Evolutionary conservation across 2,888 invertebrate genomes (phyloP).

Genomic region (Mimachlamys varia): DNA sequence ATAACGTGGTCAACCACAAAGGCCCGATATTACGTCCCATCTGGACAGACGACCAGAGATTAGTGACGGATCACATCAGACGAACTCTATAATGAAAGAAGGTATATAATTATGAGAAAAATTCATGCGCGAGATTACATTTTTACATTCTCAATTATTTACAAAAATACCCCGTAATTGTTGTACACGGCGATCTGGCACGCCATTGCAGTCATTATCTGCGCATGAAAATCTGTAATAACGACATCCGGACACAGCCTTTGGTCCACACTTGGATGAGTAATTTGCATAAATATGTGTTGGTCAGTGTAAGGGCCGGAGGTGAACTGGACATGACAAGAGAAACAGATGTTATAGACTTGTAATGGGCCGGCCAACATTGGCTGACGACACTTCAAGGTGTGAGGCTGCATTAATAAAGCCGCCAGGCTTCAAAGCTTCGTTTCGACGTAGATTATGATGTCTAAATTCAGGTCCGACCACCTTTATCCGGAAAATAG

Average conservation of each 20-base stretch:
- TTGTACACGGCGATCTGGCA: not conserved
- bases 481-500: conserved; percentile 12
- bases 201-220: not conserved
- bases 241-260: not conserved
- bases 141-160: not conserved
- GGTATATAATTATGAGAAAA: conserved; percentile 15
- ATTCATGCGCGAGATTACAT: not conserved
- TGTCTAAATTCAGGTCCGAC: conserved; percentile 8
- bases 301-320: conserved; percentile 29
- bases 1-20: not conserved
- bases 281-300: conserved; percentile 30
- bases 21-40: not conserved
- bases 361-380: conserved; percentile 19
- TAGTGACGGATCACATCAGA: not conserved
- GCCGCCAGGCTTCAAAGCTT: not conserved
- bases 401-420: conserved; percentile 28
- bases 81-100: not conserved
- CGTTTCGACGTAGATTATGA: not conserved
- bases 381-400: not conserved
- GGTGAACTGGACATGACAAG: conserved; percentile 15
- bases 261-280: not conserved
- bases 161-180: not conserved
- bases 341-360: conserved; percentile 13
- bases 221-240: conserved; percentile 2
- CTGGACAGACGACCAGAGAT: not conserved